These are phyloP conservation scores for Heliconius congener DNA, from an alignment of 1,140 invertebrate genomes.

Conservation along the genomic window DNA sequence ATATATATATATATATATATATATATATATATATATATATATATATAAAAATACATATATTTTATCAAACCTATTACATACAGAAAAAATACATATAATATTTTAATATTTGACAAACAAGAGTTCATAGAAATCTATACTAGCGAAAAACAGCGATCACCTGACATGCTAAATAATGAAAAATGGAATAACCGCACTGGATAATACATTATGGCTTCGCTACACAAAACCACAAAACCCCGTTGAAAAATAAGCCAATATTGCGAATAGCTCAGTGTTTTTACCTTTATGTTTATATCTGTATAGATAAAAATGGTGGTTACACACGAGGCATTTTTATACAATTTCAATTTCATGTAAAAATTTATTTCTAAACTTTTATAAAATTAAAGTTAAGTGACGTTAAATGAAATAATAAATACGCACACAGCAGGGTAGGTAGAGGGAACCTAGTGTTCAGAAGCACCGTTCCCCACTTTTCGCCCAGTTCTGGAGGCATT, in stretches of 20 bases:
- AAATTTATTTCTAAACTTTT: too few species aligned
- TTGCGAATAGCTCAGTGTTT: neutral
- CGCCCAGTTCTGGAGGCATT: too few species aligned
- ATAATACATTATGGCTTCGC: constrained; percentile 3
- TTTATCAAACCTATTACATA: neutral
- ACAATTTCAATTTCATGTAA: neutral
- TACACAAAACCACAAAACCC: neutral
- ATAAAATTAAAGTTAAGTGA: too few species aligned
- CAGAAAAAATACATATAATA: neutral
- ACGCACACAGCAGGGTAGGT: too few species aligned
- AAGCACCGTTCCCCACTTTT: too few species aligned
- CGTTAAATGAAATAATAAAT: too few species aligned
- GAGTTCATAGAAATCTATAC: neutral
- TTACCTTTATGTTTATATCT: neutral
- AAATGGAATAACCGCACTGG: constrained; percentile 3
- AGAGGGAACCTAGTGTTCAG: too few species aligned
- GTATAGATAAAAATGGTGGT: neutral
- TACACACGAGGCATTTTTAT: neutral
- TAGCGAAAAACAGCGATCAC: neutral
- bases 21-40: too few species aligned
- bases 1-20: too few species aligned
- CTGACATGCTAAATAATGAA: constrained; percentile 9
- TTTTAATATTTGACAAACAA: neutral
- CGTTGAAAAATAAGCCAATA: constrained; percentile 6
- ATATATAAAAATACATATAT: too few species aligned